Percentiles rank a stretch among this genome's conserved stretches.
These are phyloP conservation scores for Odontesthes bonariensis DNA, from an alignment of 2,113 vertebrate species.

Conservation along the genomic window DNA sequence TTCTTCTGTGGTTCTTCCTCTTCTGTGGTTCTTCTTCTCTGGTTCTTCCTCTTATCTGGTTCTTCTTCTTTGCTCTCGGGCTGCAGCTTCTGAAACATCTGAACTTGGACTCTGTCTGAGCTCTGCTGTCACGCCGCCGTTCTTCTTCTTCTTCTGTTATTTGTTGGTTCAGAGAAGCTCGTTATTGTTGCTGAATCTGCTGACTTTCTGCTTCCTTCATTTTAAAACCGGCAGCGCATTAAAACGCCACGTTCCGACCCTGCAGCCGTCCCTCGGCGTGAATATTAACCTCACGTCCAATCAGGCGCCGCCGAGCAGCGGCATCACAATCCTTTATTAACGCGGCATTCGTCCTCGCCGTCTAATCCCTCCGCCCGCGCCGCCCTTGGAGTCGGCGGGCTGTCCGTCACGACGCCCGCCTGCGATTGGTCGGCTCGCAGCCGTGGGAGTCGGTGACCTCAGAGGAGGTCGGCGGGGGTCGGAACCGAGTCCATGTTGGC, in stretches of 20 bases:
- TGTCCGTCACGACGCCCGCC: slow-evolving; percentile 44
- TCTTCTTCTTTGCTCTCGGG: too few relatives aligned
- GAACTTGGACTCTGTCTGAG: too few relatives aligned
- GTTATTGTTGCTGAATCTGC: too few relatives aligned
- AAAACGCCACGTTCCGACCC: not conserved
- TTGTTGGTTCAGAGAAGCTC: too few relatives aligned
- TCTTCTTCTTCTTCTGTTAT: too few relatives aligned
- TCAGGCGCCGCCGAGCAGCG: not conserved
- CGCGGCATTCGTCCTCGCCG: slow-evolving; percentile 88
- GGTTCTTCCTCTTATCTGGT: too few relatives aligned
- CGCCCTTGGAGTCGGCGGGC: slow-evolving; percentile 53
- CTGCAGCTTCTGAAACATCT: too few relatives aligned
- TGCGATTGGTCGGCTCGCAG: slow-evolving; percentile 48
- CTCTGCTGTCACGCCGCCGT: too few relatives aligned
- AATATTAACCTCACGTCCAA: slow-evolving; percentile 10
- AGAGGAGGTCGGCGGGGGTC: slow-evolving; percentile 64
- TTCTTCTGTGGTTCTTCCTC: too few relatives aligned
- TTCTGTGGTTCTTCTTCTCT: too few relatives aligned
- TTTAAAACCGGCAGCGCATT: slow-evolving; percentile 1
- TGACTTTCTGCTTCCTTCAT: not conserved
- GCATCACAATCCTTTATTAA: slow-evolving; percentile 27
- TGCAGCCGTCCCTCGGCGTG: accelerated
- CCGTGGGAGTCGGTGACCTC: slow-evolving; percentile 61
- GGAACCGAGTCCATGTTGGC: slow-evolving; percentile 75
- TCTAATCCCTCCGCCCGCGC: slow-evolving; percentile 81